These are phyloP conservation scores for Trichonephila clavata DNA, from an alignment of 1,140 invertebrate species.

Conservation along the genomic window DNA sequence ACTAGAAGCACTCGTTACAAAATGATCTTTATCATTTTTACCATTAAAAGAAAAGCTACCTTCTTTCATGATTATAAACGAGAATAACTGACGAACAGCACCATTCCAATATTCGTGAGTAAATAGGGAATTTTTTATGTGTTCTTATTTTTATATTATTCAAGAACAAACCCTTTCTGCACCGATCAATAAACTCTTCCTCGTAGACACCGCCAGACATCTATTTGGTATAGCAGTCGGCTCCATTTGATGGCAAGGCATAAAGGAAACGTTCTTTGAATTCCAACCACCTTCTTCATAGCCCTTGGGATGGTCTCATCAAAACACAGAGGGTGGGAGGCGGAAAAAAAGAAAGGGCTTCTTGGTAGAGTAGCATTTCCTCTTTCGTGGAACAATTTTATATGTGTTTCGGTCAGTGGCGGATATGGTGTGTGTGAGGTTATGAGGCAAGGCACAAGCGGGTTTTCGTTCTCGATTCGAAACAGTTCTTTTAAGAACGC, in stretches of 20 bases:
- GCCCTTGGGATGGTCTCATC: constrained; percentile 37
- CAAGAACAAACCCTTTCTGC: constrained; percentile 30
- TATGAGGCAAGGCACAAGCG: not conserved
- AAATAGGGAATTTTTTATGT: not conserved
- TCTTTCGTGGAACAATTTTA: not conserved
- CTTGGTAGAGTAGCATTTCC: constrained; percentile 14
- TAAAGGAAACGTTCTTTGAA: constrained; percentile 58
- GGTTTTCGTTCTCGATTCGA: not conserved
- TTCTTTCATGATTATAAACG: too few species aligned
- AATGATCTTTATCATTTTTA: too few species aligned
- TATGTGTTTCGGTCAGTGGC: constrained; percentile 10
- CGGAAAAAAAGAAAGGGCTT: not conserved
- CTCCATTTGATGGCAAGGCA: constrained; percentile 39
- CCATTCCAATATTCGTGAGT: not conserved
- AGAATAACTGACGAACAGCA: not conserved
- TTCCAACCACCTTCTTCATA: constrained; percentile 44
- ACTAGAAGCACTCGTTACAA: too few species aligned
- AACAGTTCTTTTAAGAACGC: not conserved
- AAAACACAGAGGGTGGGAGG: constrained; percentile 31
- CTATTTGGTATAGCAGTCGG: not conserved
- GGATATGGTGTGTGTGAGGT: not conserved
- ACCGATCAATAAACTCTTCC: constrained; percentile 52
- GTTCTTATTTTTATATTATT: not conserved
- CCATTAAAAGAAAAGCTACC: too few species aligned
- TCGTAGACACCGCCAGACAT: constrained; percentile 32